Base-by-base conservation (phyloP, 2,888 invertebrate genomes). In the Seladonia tumulorum region DNA sequence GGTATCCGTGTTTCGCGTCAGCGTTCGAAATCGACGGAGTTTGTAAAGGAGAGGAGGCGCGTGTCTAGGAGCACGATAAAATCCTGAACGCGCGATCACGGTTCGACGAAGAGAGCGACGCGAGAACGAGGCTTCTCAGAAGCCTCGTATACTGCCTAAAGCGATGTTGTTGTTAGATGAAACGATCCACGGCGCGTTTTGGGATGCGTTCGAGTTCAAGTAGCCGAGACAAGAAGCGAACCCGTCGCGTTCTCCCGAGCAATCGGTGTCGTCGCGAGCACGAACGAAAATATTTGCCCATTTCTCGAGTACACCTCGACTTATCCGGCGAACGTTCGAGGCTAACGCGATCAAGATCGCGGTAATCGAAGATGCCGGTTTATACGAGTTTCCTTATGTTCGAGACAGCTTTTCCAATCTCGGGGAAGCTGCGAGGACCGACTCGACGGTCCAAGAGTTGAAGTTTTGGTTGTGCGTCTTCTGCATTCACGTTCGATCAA, bases 41-140 rank as follows among this genome's bases (percentile, higher is more conserved):
- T n/a, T 71, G 29, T 42, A 60, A 72, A 72, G 22, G 5, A 42
- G 68, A 53, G 16, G 35, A 74, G 74, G 25, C 14, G 78, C 78
- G 74, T 74, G 84, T 71, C 70, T 63, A 84, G 83, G 83, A 84
- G 47, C 78, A 84, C 83, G 73, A 83, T 77, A 74, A 78, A 83
- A 84, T 60, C 83, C 84, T 77, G 77, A 75, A 68, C 35, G 29
- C 42, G 29, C 5, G 49, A 70, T n/a, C n/a, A 60, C 35, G 39
- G n/a, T 45, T 73, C 76, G 22, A 16, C 3, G 60, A 73, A 29
- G 42, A 29, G 60, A 25, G 79, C 60, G 25, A 47, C n/a, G 47
- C 29, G 35, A 29, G 35, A 63, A 73, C 42, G 8, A 29, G 29
- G 53, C 78, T 84, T 84, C 60, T 25, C 71, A 74, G 70, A 78